Percentiles rank a stretch among this genome's conserved stretches.
These are phyloP conservation scores for Therioaphis trifolii DNA, from an alignment of 2,888 invertebrate genomes.

Conservation along the genomic window DNA sequence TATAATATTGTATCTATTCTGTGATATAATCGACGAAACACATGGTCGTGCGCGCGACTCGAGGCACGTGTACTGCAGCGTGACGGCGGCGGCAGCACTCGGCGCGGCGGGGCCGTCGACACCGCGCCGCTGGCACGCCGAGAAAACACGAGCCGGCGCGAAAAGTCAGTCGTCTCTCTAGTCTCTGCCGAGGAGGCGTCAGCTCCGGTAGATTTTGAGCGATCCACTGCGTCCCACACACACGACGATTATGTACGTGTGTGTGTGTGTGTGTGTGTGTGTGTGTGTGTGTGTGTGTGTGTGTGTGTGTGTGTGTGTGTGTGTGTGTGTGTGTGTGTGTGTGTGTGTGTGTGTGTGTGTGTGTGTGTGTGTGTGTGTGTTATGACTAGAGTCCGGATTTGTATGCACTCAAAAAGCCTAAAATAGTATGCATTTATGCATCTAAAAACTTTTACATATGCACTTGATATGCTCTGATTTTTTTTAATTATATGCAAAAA, in stretches of 20 bases:
- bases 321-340: background rate
- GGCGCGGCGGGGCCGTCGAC: no score
- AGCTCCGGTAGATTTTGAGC: no score
- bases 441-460: no score
- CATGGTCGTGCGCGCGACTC: background rate
- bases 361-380: background rate
- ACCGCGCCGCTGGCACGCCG: background rate
- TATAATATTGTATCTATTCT: no score
- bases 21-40: background rate
- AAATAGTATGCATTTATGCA: no score
- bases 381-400: no score
- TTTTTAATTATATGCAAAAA: no score
- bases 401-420: no score
- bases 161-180: no score
- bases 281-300: background rate
- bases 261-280: background rate
- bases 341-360: background rate
- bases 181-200: no score
- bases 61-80: conserved; percentile 8
- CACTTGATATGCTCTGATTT: no score
- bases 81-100: background rate
- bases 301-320: background rate
- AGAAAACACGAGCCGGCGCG: background rate
- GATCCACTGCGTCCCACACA: background rate
- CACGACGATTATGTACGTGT: no score